These are phyloP conservation scores for Lissonota sp. DNA, from an alignment of 2,888 invertebrate genomes.

Conservation along the genomic window DNA sequence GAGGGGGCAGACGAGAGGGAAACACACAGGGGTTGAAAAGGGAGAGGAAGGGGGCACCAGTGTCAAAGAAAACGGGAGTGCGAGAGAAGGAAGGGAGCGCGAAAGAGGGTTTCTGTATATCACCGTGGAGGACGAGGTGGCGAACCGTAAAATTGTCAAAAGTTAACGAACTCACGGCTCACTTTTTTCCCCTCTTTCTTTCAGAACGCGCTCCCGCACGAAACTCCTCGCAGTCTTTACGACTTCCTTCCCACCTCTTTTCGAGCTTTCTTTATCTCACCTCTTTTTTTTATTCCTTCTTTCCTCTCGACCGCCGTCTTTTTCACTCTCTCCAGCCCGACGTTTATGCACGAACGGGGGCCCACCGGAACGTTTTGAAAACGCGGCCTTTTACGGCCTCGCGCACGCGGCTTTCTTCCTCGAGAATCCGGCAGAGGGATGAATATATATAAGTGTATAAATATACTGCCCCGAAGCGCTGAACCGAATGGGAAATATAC, in stretches of 20 bases:
- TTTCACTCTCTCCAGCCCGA: slow-evolving; percentile 29
- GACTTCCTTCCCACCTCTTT: slow-evolving; percentile 46
- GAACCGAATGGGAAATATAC: slow-evolving; percentile 40
- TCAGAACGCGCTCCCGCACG: slow-evolving; percentile 4
- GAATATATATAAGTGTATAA: no score
- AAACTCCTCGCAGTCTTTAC: slow-evolving; percentile 50
- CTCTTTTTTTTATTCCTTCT: neutral
- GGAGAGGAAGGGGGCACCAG: slow-evolving; percentile 50
- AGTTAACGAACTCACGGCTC: slow-evolving; percentile 67
- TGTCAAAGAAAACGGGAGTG: slow-evolving; percentile 41
- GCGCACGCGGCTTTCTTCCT: slow-evolving; percentile 9
- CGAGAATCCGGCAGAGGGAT: slow-evolving; percentile 11
- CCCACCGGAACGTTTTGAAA: slow-evolving; percentile 31
- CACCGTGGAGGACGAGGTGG: slow-evolving; percentile 56
- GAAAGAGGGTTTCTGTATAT: slow-evolving; percentile 28
- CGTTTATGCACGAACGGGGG: slow-evolving; percentile 16
- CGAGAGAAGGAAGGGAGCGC: slow-evolving; percentile 33
- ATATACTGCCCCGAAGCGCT: slow-evolving; percentile 28
- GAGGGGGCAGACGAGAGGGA: slow-evolving; percentile 6
- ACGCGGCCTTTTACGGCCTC: slow-evolving; percentile 19
- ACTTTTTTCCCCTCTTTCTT: slow-evolving; percentile 1
- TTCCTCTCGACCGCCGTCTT: slow-evolving; percentile 15
- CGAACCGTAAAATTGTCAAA: slow-evolving; percentile 68
- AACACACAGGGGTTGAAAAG: neutral
- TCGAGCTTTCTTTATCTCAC: neutral